A percentile compares a stretch with the other conserved stretches of the same genome.
Evolutionary conservation across 2,797 vertebrate genomes (phyloP).

Genomic region (Cottoperca gobio): DNA sequence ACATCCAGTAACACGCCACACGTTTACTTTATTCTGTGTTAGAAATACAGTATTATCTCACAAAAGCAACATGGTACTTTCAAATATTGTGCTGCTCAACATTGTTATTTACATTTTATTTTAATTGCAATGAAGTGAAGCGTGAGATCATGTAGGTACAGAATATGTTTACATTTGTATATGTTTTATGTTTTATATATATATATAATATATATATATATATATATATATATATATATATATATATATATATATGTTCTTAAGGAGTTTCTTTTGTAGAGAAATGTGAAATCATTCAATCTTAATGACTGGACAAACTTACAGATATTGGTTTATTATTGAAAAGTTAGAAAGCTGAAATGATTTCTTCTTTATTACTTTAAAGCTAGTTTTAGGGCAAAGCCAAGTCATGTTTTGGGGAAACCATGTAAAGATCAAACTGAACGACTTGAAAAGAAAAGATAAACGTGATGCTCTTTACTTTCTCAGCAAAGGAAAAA

Average conservation of each 20-base stretch:
- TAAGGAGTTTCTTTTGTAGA: no score
- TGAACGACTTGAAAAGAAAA: neutral
- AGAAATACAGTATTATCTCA: no score
- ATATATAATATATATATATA: no score
- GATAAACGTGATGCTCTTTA: neutral
- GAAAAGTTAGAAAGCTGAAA: no score
- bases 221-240: no score
- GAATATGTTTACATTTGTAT: no score
- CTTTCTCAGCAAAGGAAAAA: neutral
- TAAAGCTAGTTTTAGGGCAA: neutral
- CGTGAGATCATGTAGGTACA: no score
- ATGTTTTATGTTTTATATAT: no score
- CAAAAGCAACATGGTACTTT: neutral
- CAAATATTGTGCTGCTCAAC: neutral
- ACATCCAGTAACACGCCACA: neutral
- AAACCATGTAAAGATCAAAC: neutral
- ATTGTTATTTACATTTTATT: no score
- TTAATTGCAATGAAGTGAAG: no score
- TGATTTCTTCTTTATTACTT: neutral
- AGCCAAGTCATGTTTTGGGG: neutral
- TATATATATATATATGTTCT: no score
- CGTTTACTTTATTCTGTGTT: slow-evolving; percentile 1
- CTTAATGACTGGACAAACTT: neutral
- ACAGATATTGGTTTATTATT: neutral
- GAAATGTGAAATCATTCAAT: no score